phyloP scores from a whole-genome alignment of 1,140 invertebrate genomes.

The Sinella curviseta region DNA sequence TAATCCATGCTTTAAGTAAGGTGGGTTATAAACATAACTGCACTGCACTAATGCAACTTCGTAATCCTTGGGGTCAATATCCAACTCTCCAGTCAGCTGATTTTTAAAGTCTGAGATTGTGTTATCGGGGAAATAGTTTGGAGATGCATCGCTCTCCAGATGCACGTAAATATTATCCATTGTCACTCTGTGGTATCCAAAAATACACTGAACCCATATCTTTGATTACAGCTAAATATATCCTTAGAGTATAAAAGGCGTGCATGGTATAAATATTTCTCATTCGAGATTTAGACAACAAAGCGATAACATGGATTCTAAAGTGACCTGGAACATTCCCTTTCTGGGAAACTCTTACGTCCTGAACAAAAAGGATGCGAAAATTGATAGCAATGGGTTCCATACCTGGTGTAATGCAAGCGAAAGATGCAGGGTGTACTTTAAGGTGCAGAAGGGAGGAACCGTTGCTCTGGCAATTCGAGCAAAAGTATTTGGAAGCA shows the following conservation, averaged over 20 bases:
- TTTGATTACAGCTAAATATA: neutral
- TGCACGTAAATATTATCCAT: slow-evolving; percentile 30
- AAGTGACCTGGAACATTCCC: neutral
- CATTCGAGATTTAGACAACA: too few species aligned
- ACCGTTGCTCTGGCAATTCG: neutral
- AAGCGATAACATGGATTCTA: too few species aligned
- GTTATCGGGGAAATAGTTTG: slow-evolving; percentile 27
- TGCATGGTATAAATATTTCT: too few species aligned
- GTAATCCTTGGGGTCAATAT: neutral
- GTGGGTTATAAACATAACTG: neutral
- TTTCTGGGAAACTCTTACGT: neutral
- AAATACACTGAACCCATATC: neutral
- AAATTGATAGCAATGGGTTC: neutral
- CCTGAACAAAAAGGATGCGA: neutral
- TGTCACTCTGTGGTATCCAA: neutral
- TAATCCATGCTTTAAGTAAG: neutral
- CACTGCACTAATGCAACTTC: neutral
- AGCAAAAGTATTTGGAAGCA: neutral
- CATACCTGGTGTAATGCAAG: neutral
- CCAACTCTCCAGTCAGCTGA: neutral
- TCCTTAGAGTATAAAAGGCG: neutral
- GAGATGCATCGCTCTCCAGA: slow-evolving; percentile 11
- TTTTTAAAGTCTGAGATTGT: slow-evolving; percentile 26
- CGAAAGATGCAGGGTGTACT: neutral
- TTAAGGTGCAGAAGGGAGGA: neutral